A percentile compares a stretch with the other conserved stretches of the same genome.
Conservation (phyloP, 2,797 vertebrate species). For the Merluccius polli region DNA sequence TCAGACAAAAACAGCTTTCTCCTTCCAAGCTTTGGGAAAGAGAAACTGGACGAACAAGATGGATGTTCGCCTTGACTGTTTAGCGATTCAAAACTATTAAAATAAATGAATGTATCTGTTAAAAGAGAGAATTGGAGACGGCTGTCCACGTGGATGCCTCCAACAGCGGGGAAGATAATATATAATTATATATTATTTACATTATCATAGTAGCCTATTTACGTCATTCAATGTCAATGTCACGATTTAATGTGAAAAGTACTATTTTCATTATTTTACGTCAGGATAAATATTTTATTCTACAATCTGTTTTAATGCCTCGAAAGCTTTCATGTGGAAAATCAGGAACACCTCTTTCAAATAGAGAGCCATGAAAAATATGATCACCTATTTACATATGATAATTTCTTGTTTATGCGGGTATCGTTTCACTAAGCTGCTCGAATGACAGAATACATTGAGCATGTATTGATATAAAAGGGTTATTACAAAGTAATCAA, state of each 20-base stretch:
- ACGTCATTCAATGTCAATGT: too few relatives aligned
- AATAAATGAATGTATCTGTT: too few relatives aligned
- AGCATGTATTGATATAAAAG: constrained; percentile 25
- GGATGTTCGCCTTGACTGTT: constrained; percentile 9
- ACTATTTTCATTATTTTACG: neutral
- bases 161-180: neutral
- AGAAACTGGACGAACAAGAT: too few relatives aligned
- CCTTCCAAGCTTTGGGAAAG: too few relatives aligned
- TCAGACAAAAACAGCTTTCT: too few relatives aligned
- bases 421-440: constrained; percentile 40
- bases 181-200: too few relatives aligned
- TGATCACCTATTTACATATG: constrained; percentile 27
- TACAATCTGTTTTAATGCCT: constrained; percentile 6
- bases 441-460: constrained; percentile 46
- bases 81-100: constrained; percentile 49
- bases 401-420: constrained; percentile 48
- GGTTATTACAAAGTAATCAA: constrained; percentile 62
- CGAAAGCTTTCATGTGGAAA: constrained; percentile 28
- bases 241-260: neutral
- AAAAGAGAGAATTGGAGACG: constrained; percentile 45
- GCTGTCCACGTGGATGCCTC: constrained; percentile 18
- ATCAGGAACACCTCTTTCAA: constrained; percentile 36
- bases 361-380: constrained; percentile 20
- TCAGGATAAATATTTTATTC: neutral
- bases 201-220: too few relatives aligned